Evolutionary conservation across 2,113 vertebrate species (phyloP), one percentile per base, ranked within the genome.

Genomic region (Lophochroa leadbeateri): DNA sequence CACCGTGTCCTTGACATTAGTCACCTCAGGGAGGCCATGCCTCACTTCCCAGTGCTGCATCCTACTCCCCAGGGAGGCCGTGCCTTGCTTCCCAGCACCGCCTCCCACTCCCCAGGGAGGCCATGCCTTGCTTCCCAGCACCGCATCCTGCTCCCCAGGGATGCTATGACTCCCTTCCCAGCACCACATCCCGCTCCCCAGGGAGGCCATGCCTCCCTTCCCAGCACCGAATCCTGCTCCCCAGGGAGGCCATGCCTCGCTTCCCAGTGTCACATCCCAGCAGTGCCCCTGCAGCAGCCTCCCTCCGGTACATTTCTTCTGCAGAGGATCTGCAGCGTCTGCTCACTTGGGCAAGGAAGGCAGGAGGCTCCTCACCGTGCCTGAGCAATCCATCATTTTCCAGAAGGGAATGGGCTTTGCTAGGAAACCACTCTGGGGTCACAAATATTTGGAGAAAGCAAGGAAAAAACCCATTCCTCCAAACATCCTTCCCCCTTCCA

Each of bases 241-340:
- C 11, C 53, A 33, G 11, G 53, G 2, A 57, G 0, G 3, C 11
- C 0, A 0, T 33, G 81, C 50, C 90, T 77, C 5, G 0, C 31
- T 28, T 70, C 93, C 94, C 6, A 12, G 53, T 55, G 58, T 61
- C 23, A 4, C 84, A 91, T 79, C 85, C 94, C 88, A 87, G 85
- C 57, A 53, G 43, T 15, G 82, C 9, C 58, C 63, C 64, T 10
- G 80, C 84, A 57, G 91, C 82, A 58, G 64, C 28, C 17, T 69
- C 93, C 85, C 69, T 77, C 58, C 2, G 0, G 47, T 41, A 52
- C 31, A 1, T 50, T 39, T 67, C 60, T 58, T 12, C 78, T 24
- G 39, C 50, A 69, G 41, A 35, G 52, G 35, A 60, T 50, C 82
- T 81, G 74, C 23, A 5, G 79, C 0, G 0, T 37, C 46, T 41